These are phyloP conservation scores for Ochotona princeps DNA, from an alignment of 2,113 vertebrate genomes.

Conservation along the genomic window DNA sequence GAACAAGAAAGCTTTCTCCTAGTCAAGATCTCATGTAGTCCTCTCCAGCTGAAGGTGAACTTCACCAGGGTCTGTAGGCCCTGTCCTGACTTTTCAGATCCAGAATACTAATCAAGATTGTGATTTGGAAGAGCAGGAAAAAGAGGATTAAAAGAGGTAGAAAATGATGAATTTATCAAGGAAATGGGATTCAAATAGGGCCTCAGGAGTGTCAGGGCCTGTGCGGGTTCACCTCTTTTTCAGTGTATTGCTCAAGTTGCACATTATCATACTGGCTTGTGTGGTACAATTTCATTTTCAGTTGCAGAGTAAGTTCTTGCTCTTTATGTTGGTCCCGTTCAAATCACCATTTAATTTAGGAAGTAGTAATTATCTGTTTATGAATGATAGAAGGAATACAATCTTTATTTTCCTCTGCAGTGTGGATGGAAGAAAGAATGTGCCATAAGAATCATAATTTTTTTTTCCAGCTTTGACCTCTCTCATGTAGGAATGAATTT, in stretches of 20 bases:
- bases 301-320: neutral
- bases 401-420: neutral
- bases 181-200: neutral
- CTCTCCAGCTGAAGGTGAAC: neutral
- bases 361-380: neutral
- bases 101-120: neutral
- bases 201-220: neutral
- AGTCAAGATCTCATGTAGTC: neutral
- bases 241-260: neutral
- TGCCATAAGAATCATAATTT: neutral
- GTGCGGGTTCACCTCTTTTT: accelerated
- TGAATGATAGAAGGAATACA: neutral
- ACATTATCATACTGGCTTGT: too few species aligned
- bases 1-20: neutral
- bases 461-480: neutral
- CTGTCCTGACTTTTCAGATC: neutral
- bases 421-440: neutral
- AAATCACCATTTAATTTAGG: neutral
- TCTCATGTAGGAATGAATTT: neutral
- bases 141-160: neutral
- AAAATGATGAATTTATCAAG: neutral
- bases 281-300: neutral
- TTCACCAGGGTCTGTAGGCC: neutral
- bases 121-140: neutral
- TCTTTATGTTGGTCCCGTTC: neutral